Evolutionary conservation across 1,140 invertebrate genomes (phyloP), one percentile per base, ranked within the genome.

Genomic region (Rhyzopertha dominica): DNA sequence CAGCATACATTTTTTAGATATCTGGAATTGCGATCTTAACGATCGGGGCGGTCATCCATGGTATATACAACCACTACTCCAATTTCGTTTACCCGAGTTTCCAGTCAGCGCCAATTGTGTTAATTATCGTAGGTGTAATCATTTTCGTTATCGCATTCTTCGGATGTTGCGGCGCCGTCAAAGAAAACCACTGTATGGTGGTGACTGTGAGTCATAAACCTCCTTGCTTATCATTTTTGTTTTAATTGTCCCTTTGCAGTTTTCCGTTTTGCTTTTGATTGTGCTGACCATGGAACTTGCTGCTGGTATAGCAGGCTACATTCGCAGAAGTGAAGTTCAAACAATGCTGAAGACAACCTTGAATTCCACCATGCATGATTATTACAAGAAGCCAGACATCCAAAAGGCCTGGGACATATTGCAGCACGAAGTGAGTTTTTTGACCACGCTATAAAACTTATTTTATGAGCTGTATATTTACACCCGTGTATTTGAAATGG

Each of bases 151-250:
- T 90, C 10, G 85, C 87, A 19, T 90, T 91, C 73, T 84, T 92
- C 49, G 90, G 90, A 47, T 93, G 89, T 68, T 92, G 87, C 53
- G 90, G 89, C 13, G 88, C 89, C 10, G 72, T 88, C 3, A 85
- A 85, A 58, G 88, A 92, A 67, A 89, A 84, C 59, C 81, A 86
- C 53, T 90, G 87, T 70, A 89, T 91, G 87, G 82, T 91, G 28
- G 77, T 87, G 12, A 88, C 85, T 17, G 84, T 87, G 69, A 76
- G 76, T 70, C 23, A 12, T 34, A 28, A 26, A 3, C 17, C 44
- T 31, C 14, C 35, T 7, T 39, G 5, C 5, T 22, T 35, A 24
- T 34, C 9, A 42, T 12, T n/a, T 17, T 13, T 26, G 10, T 42
- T 14, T 18, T 8, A 42, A 9, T 29, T 12, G 7, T 40, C 10